Conservation (phyloP, 2,888 invertebrate species). For the Physocephala rufipes region DNA sequence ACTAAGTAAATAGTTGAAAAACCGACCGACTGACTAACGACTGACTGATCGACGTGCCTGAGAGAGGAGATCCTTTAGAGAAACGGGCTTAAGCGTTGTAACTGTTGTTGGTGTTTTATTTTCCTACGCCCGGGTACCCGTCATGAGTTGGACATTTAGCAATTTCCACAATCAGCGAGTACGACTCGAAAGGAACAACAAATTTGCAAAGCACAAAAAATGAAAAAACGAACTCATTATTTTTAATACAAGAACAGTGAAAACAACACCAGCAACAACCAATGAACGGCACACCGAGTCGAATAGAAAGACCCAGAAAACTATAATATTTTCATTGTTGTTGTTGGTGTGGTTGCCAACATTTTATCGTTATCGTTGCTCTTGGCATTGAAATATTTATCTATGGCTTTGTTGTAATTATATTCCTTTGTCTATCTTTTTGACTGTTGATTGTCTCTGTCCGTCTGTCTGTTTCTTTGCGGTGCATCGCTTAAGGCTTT, state of each 20-base stretch:
- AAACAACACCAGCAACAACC: not conserved
- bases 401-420: constrained; percentile 4
- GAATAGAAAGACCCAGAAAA: not conserved
- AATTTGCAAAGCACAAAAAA: constrained; percentile 24
- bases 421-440: not conserved
- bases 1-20: not conserved
- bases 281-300: not conserved
- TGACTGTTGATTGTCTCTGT: constrained; percentile 17
- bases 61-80: no score
- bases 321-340: not conserved
- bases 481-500: not conserved
- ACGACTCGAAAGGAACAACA: constrained; percentile 9
- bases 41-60: constrained; percentile 10
- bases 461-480: not conserved
- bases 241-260: not conserved
- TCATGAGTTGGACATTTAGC: not conserved
- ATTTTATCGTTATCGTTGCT: constrained; percentile 26
- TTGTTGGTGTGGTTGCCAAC: not conserved
- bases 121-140: no score
- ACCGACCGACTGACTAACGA: constrained; percentile 19
- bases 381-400: constrained; percentile 36
- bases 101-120: not conserved
- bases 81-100: not conserved
- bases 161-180: constrained; percentile 13
- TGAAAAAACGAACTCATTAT: not conserved